Conservation (phyloP, 2,888 invertebrate species). For the Tetanocera ferruginea region DNA sequence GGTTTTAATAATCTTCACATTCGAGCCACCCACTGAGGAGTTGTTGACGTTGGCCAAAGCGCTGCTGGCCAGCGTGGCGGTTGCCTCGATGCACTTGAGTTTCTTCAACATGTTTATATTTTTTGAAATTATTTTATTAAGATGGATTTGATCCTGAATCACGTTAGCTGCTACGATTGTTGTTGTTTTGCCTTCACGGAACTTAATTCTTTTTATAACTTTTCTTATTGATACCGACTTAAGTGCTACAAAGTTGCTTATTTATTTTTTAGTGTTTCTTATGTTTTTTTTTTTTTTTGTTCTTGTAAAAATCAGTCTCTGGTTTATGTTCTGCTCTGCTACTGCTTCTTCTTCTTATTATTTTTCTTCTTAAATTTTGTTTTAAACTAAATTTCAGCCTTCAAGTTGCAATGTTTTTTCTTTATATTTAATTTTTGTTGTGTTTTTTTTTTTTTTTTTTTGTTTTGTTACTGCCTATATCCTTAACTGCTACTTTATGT, state of each 20-base stretch:
- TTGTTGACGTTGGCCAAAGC: slow-evolving; percentile 29
- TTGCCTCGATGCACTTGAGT: slow-evolving; percentile 65
- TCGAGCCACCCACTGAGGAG: slow-evolving; percentile 40
- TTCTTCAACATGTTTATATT: slow-evolving; percentile 61
- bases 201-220: not conserved
- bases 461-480: no score
- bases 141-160: slow-evolving; percentile 61
- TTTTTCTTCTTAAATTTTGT: slow-evolving; percentile 23
- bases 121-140: slow-evolving; percentile 43
- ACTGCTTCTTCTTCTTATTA: slow-evolving; percentile 7
- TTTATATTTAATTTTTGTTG: slow-evolving; percentile 45
- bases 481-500: slow-evolving; percentile 26
- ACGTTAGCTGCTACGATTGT: slow-evolving; percentile 43
- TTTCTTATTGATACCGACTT: slow-evolving; percentile 15
- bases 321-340: slow-evolving; percentile 21
- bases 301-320: slow-evolving; percentile 55
- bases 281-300: slow-evolving; percentile 38
- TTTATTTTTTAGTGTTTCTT: slow-evolving; percentile 19
- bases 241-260: slow-evolving; percentile 37
- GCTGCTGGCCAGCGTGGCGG: slow-evolving; percentile 42
- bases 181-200: slow-evolving; percentile 49
- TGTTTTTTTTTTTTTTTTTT: no score
- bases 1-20: slow-evolving; percentile 63
- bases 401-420: slow-evolving; percentile 59
- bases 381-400: slow-evolving; percentile 56